Evolutionary conservation across 2,888 invertebrate genomes (phyloP).

Genomic region (Keiferia lycopersicella): DNA sequence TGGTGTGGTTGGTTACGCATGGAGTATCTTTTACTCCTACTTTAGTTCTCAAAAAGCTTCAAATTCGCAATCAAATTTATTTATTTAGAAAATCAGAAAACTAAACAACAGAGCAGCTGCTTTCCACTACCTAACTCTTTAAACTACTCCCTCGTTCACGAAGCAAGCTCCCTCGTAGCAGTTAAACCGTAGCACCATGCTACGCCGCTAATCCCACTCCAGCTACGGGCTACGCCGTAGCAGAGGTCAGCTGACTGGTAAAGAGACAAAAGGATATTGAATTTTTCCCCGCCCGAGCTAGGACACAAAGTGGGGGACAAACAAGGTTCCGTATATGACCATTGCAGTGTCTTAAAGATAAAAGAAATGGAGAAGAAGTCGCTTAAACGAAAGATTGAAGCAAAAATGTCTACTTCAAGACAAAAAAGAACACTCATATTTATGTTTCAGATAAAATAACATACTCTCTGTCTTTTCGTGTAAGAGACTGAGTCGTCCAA

Average conservation of each 20-base stretch:
- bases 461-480: too few relatives aligned
- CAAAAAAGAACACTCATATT: too few relatives aligned
- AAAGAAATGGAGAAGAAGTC: too few relatives aligned
- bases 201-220: neutral
- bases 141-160: neutral
- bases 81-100: neutral
- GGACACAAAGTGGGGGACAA: constrained; percentile 23
- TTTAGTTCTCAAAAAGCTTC: too few relatives aligned
- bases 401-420: too few relatives aligned
- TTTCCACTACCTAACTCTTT: constrained; percentile 18
- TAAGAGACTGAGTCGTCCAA: too few relatives aligned
- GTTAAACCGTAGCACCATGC: constrained; percentile 1
- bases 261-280: constrained; percentile 18
- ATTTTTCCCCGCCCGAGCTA: neutral
- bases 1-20: too few relatives aligned
- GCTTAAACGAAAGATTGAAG: too few relatives aligned
- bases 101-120: neutral
- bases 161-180: constrained; percentile 3
- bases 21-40: too few relatives aligned
- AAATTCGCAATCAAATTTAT: too few relatives aligned
- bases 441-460: too few relatives aligned
- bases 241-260: neutral
- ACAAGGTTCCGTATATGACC: neutral
- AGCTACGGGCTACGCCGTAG: neutral
- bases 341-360: too few relatives aligned